These are phyloP conservation scores for Pollachius pollachius DNA, from an alignment of 2,113 vertebrate species.

Conservation along the genomic window DNA sequence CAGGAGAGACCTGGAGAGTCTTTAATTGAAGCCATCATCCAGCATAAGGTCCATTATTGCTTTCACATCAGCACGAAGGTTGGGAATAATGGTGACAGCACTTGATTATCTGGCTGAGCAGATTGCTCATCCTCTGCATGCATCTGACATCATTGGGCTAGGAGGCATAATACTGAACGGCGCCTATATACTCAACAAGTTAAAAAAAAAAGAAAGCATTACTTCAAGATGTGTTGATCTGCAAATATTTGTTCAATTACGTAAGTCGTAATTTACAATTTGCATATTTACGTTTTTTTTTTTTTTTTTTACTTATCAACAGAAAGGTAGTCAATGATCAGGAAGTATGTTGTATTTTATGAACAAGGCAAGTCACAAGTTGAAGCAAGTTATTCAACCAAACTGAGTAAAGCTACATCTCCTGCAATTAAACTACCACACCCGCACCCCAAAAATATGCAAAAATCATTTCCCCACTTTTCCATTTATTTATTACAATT, in stretches of 20 bases:
- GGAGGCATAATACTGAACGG: neutral
- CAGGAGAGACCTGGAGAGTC: neutral
- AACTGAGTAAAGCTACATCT: conserved; percentile 11
- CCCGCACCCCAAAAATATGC: conserved; percentile 58
- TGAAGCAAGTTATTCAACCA: neutral
- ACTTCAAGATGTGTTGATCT: neutral
- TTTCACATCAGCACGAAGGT: conserved; percentile 35
- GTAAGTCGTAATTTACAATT: conserved; percentile 7
- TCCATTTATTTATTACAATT: conserved; percentile 78
- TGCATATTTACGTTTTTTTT: conserved; percentile 2
- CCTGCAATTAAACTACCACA: conserved; percentile 4
- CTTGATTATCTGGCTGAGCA: conserved; percentile 17
- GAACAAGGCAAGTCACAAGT: conserved; percentile 8
- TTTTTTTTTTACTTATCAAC: conserved; percentile 18
- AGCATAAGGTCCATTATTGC: conserved; percentile 28
- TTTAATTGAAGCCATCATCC: conserved; percentile 33
- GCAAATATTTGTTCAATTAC: conserved; percentile 19
- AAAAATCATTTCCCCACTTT: conserved; percentile 61
- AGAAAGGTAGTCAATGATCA: conserved; percentile 20
- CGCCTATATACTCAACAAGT: neutral
- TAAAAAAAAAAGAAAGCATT: neutral
- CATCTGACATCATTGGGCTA: neutral
- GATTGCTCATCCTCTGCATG: neutral
- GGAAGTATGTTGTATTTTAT: neutral
- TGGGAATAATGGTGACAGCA: conserved; percentile 26